These are phyloP conservation scores for Acanthacorydalis orientalis DNA, from an alignment of 2,888 invertebrate genomes.

Conservation along the genomic window DNA sequence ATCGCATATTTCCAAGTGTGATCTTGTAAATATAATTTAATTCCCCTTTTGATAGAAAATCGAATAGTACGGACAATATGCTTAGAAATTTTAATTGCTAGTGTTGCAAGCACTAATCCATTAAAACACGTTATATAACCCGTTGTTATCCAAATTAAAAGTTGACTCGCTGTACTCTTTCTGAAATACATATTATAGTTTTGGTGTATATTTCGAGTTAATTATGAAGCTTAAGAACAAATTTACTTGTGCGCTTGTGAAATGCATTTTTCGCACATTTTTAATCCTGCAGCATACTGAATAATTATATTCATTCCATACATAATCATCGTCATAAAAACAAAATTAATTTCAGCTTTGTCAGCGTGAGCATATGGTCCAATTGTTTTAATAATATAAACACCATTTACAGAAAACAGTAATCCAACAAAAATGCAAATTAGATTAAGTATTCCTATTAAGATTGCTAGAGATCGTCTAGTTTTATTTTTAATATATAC, in stretches of 20 bases:
- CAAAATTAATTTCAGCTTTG: slow-evolving; percentile 23
- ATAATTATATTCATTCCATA: slow-evolving; percentile 22
- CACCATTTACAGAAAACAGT: slow-evolving; percentile 18
- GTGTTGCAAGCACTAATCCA: slow-evolving; percentile 19
- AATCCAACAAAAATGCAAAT: slow-evolving; percentile 21
- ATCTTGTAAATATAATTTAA: slow-evolving; percentile 37
- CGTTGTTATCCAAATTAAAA: slow-evolving; percentile 21
- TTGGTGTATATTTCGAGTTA: neutral
- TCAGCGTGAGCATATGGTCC: slow-evolving; percentile 23
- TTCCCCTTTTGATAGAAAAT: slow-evolving; percentile 35
- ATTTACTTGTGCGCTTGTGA: slow-evolving; percentile 23
- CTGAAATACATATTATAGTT: no score
- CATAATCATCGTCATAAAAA: slow-evolving; percentile 22
- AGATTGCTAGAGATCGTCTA: slow-evolving; percentile 1
- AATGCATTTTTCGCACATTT: slow-evolving; percentile 22
- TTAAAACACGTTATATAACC: slow-evolving; percentile 21
- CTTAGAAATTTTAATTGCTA: slow-evolving; percentile 21
- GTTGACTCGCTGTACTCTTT: slow-evolving; percentile 22
- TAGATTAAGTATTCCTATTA: slow-evolving; percentile 14
- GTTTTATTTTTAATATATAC: slow-evolving; percentile 2
- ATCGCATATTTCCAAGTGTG: slow-evolving; percentile 36
- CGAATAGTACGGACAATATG: slow-evolving; percentile 26
- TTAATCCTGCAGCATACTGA: slow-evolving; percentile 22
- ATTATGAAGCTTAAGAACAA: neutral
- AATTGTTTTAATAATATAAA: slow-evolving; percentile 20